These are phyloP conservation scores for Siniperca scherzeri DNA, from an alignment of 2,797 vertebrate genomes.

Conservation along the genomic window DNA sequence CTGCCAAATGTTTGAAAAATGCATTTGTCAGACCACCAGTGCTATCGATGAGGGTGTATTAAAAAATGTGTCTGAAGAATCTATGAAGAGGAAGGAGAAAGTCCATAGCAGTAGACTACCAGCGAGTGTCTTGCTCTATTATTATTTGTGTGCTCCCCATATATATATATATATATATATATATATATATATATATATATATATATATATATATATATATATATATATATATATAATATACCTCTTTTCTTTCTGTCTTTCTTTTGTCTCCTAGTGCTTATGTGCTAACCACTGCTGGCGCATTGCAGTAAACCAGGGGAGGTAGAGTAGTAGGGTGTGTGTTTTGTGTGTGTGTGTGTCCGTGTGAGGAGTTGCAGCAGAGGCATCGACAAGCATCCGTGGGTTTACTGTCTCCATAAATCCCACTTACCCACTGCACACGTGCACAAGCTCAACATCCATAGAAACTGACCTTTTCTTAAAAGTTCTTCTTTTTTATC, in stretches of 20 bases:
- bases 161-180: too few species aligned
- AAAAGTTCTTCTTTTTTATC: constrained; percentile 49
- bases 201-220: too few species aligned
- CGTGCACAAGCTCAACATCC: constrained; percentile 39
- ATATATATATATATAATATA: constrained; percentile 27
- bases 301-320: constrained; percentile 86
- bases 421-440: constrained; percentile 69
- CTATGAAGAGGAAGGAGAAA: constrained; percentile 69
- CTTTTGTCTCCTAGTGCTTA: constrained; percentile 75
- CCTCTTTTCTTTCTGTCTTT: constrained; percentile 59
- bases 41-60: constrained; percentile 83
- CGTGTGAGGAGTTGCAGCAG: constrained; percentile 61
- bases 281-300: constrained; percentile 81
- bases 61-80: constrained; percentile 82
- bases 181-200: too few species aligned
- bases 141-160: constrained; percentile 16
- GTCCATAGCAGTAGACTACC: constrained; percentile 61
- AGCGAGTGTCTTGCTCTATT: constrained; percentile 56
- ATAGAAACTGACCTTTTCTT: constrained; percentile 75
- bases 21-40: constrained; percentile 81
- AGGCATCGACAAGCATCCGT: constrained; percentile 78
- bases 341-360: constrained; percentile 32
- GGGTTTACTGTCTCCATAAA: constrained; percentile 81
- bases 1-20: constrained; percentile 84
- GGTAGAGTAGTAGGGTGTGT: constrained; percentile 62